Evolutionary conservation across 2,113 vertebrate species (phyloP), one percentile per base, ranked within the genome.

Genomic region (Mastomys coucha): DNA sequence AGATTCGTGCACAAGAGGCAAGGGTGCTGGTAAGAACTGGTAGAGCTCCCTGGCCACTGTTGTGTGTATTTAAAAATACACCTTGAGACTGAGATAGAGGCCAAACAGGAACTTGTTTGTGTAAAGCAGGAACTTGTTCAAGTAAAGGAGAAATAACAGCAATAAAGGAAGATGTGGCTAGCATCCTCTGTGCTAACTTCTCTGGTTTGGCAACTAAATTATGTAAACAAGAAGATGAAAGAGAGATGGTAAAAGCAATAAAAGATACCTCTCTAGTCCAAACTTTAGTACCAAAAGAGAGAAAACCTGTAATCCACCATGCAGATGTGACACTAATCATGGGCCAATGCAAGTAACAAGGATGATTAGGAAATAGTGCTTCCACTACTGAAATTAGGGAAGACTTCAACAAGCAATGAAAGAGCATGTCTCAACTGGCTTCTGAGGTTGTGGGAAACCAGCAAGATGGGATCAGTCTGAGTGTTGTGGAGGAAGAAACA

Each of bases 151-250:
- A 42, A 45, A 42, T 85, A 65, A 58, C n/a, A 85, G 28, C 58
- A 85, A 11, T 42, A 85, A 65, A 84, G 81, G 56, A 84, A 84
- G 81, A 80, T 80, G 77, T 56, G 51, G 51, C 51, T 56, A 80
- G 51, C 81, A 84, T 63, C 81, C 81, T 84, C n/a, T 85, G 81
- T 85, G 58, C 39, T 85, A 85, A 85, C 81, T 58, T 85, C 81
- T 65, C 81, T 85, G 60, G 63, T 85, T 63, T 85, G 81, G 81
- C n/a, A 85, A 85, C 58, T 65, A 85, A 45, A 45, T 85, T 63
- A 85, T 85, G 42, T 19, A 85, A 45, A 65, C 58, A 84, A 65
- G n/a, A 63, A 28, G 58, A 63, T 65, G 58, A 65, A 63, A 65
- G 58, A 63, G 81, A 60, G n/a, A 82, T 60, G 56, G 26, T 45